Evolutionary conservation across 2,888 invertebrate genomes (phyloP).

Genomic region (Girardia tigrina): DNA sequence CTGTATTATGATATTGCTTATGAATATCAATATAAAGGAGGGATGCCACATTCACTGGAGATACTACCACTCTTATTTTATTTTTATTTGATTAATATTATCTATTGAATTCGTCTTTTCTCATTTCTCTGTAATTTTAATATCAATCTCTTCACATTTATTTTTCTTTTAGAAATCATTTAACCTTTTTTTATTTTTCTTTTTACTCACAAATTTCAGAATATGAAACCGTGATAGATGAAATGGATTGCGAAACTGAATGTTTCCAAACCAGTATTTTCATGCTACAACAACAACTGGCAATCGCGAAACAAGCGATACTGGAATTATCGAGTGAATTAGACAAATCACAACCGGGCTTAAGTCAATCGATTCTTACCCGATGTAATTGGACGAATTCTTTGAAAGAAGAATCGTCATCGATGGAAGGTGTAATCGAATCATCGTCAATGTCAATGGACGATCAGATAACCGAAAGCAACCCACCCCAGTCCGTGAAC

Average conservation of each 20-base stretch:
- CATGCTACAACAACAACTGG: slow-evolving; percentile 75
- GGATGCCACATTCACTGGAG: too few relatives aligned
- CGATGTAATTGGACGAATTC: background rate
- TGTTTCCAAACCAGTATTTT: slow-evolving; percentile 94
- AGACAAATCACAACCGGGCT: background rate
- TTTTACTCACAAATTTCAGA: too few relatives aligned
- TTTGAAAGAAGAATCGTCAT: background rate
- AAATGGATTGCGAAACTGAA: slow-evolving; percentile 88
- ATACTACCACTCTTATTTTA: too few relatives aligned
- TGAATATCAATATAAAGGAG: too few relatives aligned
- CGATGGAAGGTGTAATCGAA: background rate
- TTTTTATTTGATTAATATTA: too few relatives aligned
- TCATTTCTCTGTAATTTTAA: too few relatives aligned
- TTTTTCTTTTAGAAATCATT: too few relatives aligned
- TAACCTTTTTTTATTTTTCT: too few relatives aligned
- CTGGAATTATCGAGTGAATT: background rate
- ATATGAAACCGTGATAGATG: slow-evolving; percentile 81
- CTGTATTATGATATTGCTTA: too few relatives aligned
- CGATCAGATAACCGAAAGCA: too few relatives aligned
- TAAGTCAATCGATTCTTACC: background rate
- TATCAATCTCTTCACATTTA: too few relatives aligned
- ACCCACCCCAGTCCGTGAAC: background rate
- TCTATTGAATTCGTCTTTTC: too few relatives aligned
- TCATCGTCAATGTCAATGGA: background rate
- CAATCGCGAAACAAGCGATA: background rate